A percentile compares a stretch with the other conserved stretches of the same genome.
Conservation (phyloP, 2,113 vertebrate species). For the Acrocephalus kingi region DNA sequence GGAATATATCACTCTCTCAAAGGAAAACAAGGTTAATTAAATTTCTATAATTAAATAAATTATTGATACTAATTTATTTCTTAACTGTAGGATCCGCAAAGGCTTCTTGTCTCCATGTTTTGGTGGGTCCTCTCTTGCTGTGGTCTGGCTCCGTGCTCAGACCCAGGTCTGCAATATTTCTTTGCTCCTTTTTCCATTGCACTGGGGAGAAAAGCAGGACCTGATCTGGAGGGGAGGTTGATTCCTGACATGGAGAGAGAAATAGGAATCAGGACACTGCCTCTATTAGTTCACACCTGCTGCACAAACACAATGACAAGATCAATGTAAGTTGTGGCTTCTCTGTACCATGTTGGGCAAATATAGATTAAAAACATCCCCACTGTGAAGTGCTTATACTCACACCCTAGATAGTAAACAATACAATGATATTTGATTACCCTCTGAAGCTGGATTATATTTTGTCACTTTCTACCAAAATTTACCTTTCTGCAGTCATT, state of each 20-base stretch:
- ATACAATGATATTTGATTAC: neutral
- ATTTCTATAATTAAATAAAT: slow-evolving; percentile 21
- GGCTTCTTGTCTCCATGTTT: neutral
- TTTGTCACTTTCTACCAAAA: neutral
- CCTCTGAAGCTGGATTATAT: neutral
- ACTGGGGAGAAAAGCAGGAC: neutral
- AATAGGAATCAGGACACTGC: neutral
- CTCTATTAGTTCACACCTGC: neutral
- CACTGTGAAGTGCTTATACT: neutral
- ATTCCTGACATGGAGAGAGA: neutral
- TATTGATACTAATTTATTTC: neutral
- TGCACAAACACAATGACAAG: slow-evolving; percentile 15
- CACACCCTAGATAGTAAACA: neutral
- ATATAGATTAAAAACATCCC: slow-evolving; percentile 10
- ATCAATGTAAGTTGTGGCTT: slow-evolving; percentile 14
- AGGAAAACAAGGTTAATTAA: neutral
- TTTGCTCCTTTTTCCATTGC: neutral
- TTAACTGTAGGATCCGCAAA: neutral
- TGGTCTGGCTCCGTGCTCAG: neutral
- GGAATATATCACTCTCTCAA: neutral
- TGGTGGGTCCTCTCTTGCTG: neutral
- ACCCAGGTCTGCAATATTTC: neutral
- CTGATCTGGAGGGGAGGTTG: neutral
- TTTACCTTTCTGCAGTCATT: slow-evolving; percentile 1
- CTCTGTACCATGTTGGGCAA: neutral